Evolutionary conservation across 2,113 vertebrate genomes (phyloP), one percentile per base, ranked within the genome.

Genomic region (Zootoca vivipara): DNA sequence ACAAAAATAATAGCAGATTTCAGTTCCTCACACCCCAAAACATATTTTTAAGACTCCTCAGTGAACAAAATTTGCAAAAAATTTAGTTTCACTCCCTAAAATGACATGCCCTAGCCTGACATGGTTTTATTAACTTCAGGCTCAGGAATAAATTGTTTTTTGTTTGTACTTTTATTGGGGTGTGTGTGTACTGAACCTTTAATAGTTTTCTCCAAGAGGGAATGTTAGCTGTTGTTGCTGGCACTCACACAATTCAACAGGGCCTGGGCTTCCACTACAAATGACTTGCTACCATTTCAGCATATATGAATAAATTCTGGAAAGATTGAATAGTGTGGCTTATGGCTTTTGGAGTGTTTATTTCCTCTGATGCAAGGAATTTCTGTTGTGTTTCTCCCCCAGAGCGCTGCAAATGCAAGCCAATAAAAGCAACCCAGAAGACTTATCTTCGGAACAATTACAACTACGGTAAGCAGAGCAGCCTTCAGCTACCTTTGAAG

Each of bases 361-460:
- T 58, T 65, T 67, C 84, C 40, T 72, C 90, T 93, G 46, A 95
- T 80, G 22, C 5, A 15, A 33, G 85, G 13, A 8, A 80, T 90
- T 83, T 90, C 64, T 96, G 64, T 52, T 52, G 46, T 52, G 58
- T 20, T 62, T 62, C 58, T 96, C 92, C 93, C 94, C 20, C 85
- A 99, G 99, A 99, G 75, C 97, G 96, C 89, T 99, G 99, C 94
- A 98, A 95, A 90, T 99, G 99, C 95, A 98, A 98, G 89, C 94
- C 95, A 1, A 92, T 99, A 38, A 97, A 95, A 95, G 97, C 98
- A 46, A 94, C 89, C 82, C 95, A 97, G 94, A 99, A 98, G 96
- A 98, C 96, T 30, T 99, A 99, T 70, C 83, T 96, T 83, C 98
- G 95, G 93, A 99, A 99, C 96, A 99, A 99, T 95, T 99, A 99